phyloP scores from a whole-genome alignment of 2,888 invertebrate species.

The Apodemia mormo region DNA sequence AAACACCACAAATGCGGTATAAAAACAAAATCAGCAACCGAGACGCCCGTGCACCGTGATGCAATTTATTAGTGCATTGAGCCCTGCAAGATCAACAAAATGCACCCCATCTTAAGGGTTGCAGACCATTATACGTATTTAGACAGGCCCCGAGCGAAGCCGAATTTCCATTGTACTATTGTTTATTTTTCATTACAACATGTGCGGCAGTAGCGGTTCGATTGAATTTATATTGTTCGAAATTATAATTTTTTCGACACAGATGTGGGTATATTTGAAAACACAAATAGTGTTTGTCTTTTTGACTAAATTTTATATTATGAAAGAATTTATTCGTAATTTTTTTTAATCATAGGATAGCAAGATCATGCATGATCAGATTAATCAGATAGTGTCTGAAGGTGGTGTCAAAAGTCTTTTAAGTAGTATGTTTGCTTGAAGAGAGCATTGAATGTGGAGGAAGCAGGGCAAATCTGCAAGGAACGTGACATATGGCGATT shows the following conservation, averaged over 20 bases:
- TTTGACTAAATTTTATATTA: background rate
- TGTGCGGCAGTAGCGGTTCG: slow-evolving; percentile 39
- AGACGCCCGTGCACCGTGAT: slow-evolving; percentile 22
- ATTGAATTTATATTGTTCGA: slow-evolving; percentile 24
- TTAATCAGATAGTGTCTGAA: no score
- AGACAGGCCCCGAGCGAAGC: slow-evolving; percentile 42
- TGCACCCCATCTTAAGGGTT: slow-evolving; percentile 29
- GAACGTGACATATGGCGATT: no score
- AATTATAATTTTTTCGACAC: slow-evolving; percentile 3
- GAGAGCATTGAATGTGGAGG: no score
- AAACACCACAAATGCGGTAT: background rate
- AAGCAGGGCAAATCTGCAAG: no score
- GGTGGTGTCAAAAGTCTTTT: no score
- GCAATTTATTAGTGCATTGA: slow-evolving; percentile 18
- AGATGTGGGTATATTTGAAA: slow-evolving; percentile 2
- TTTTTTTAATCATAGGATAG: no score
- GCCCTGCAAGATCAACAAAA: slow-evolving; percentile 28
- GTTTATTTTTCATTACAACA: slow-evolving; percentile 46
- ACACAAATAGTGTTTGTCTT: background rate
- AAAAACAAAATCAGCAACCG: slow-evolving; percentile 21
- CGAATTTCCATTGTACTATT: slow-evolving; percentile 34
- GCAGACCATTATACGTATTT: slow-evolving; percentile 35
- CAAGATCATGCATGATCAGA: no score
- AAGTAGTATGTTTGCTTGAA: no score
- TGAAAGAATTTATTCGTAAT: no score